Base-by-base conservation (phyloP, 2,113 vertebrate genomes). In the Tiliqua scincoides region DNA sequence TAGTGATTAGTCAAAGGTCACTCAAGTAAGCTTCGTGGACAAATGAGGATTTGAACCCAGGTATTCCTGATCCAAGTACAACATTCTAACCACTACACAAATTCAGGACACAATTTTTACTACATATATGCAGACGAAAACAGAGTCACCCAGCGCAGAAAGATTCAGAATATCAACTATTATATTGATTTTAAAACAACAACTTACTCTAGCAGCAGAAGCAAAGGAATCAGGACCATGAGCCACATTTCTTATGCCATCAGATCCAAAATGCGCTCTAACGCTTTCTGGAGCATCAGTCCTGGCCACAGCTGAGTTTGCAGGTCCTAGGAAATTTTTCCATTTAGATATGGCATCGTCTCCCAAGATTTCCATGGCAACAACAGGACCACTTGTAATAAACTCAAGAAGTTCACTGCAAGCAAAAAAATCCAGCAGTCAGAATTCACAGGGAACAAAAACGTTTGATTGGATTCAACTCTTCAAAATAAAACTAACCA, bases 291-390 rank as follows among this genome's bases (percentile, higher is more conserved):
- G 96, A 1, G 96, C 96, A 62, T 99, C 98, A 81, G 86, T 91
- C 32, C 95, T 95, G 3, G 97, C 97, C n/a, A 91, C 54, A 4
- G 86, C 52, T 2, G 97, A 95, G 89, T 98, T 97, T 62, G 97
- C 91, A 62, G 97, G 97, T 54, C 97, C 98, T 85, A 99, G 92
- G 73, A 99, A 95, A 52, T 93, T 94, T 91, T 96, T 97, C 98
- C 98, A 99, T 59, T 96, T 95, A 68, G 95, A 96, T 82, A 98
- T 95, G 8, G 98, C 98, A 87, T 98, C 97, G 71, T 98, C 97
- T 91, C 97, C 98, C 94, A 99, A 96, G 91, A 99, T 96, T 94
- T 98, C 99, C 98, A 99, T 97, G 91, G 98, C 98, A 94, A 99
- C 95, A 91, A 98, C 61, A 0, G 98, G 97, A 43, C 97, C 98